Base-by-base conservation (phyloP, 1,140 invertebrate genomes). In the Tetramorium parvispinum region DNA sequence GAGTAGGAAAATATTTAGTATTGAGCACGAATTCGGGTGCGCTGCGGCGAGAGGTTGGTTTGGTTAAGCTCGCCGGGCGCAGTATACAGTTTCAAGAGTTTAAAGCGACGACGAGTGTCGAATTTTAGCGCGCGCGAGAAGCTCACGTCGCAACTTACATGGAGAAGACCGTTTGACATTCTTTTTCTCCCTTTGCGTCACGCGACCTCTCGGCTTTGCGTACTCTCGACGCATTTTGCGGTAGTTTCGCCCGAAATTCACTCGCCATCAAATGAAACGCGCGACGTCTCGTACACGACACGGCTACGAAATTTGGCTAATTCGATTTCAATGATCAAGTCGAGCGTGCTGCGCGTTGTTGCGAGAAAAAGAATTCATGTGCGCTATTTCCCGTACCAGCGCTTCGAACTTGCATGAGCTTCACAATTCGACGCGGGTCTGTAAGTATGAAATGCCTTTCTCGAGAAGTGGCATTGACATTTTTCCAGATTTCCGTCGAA, bases 221-320 rank as follows among this genome's bases (percentile, higher is more conserved):
- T 46, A 46, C 27, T 5, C 66, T 46, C 70, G 81, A 78, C 57
- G 24, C 16, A 32, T 63, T 0, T n/a, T 40, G 79, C 40, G 40
- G 32, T 49, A 57, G 32, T 32, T 32, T 32, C 16, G 18, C 63
- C 40, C 57, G 59, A 82, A 51, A 27, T 43, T 65, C 18, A 49
- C n/a, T 66, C 59, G 27, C 32, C 18, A 13, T 46, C 27, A n/a
- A 32, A 40, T 6, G 57, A 49, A 63, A 65, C 2, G 3, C 21
- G 27, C 51, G 51, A 37, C 49, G 49, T 86, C 18, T 21, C 40
- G 32, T 46, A 13, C 49, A 53, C 13, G 21, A 11, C 63, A 8
- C 75, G 16, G 66, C 53, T 70, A 32, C 66, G 53, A 79, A 73
- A 87, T 86, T 86, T 78, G 75, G 85, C 78, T 88, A 87, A 87